phyloP scores from a whole-genome alignment of 2,113 vertebrate genomes.

The Hystrix cristata region DNA sequence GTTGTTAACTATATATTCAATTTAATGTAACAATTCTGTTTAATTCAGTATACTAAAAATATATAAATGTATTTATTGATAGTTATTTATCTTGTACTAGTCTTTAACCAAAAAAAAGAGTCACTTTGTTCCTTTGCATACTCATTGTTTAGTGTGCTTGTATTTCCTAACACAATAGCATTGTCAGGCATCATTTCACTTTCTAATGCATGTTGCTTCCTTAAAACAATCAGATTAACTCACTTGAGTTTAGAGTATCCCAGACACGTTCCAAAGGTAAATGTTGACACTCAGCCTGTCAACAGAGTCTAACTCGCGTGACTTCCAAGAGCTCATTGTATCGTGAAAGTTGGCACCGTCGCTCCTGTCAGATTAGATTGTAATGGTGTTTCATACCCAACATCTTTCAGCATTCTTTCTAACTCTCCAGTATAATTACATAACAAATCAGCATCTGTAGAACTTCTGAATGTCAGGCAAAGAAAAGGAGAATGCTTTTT shows the following conservation, averaged over 20 bases:
- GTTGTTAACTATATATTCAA: neutral
- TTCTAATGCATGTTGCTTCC: neutral
- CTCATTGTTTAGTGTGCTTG: neutral
- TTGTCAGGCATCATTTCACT: neutral
- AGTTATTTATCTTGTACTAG: conserved; percentile 32
- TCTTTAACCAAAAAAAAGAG: neutral
- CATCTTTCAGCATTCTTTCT: conserved; percentile 48
- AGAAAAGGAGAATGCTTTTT: neutral
- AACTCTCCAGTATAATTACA: neutral
- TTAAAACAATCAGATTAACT: neutral
- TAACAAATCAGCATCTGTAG: neutral
- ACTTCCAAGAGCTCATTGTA: neutral
- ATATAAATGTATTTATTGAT: neutral
- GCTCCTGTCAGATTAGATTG: conserved; percentile 16
- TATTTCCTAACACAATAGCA: neutral
- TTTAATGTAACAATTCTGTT: conserved; percentile 49
- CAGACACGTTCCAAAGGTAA: neutral
- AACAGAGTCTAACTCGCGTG: neutral
- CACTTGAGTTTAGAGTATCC: neutral
- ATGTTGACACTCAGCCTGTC: conserved; percentile 19
- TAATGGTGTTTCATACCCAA: conserved; percentile 4
- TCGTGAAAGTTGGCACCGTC: neutral
- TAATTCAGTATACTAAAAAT: neutral
- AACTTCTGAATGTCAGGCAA: neutral
- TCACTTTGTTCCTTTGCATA: neutral